Base-by-base conservation (phyloP, 2,113 vertebrate genomes). In the Forbesichthys agassizii region DNA sequence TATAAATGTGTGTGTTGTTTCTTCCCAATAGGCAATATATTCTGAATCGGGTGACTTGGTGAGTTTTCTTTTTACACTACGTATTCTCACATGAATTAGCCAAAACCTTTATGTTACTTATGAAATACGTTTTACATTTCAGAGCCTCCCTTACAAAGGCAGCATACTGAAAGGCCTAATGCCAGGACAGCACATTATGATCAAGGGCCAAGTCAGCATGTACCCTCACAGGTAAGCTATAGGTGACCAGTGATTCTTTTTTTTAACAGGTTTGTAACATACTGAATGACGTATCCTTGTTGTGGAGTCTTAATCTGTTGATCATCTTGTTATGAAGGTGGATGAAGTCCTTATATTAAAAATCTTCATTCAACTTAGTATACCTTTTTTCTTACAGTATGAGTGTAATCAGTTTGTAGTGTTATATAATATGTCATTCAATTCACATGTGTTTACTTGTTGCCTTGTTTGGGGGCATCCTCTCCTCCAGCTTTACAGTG, bases 141-240 rank as follows among this genome's bases (percentile, higher is more conserved):
- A 99, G 97, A 89, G 64, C 49, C 87, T 98, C 78, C 96, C 97
- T 11, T 98, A 96, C 0, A 66, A 88, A 74, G 93, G 88, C 53
- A 92, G 88, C 46, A 85, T 99, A 55, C 91, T 95, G 52, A 82
- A 90, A 81, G 85, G 94, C 3, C 81, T 98, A 88, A 86, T 55
- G 66, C 92, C 94, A 3, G 96, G 95, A 62, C 91, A 90, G 79
- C 95, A 95, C 42, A 83, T 98, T 51, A 93, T 93, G 52, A 83
- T 99, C 64, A 98, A 95, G 88, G 97, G 95, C 64, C 94, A 95
- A 88, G 89, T 99, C 84, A 92, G 91, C 65, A 84, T 91, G 84
- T 93, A 92, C 14, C 83, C 96, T 48, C 95, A 94, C 87, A 93
- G 94, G 97, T 98, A 83, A 77, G 42, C 60, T 14, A 5, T 7